Conservation (phyloP, 2,888 invertebrate genomes). For the Drosophila pegasa region DNA sequence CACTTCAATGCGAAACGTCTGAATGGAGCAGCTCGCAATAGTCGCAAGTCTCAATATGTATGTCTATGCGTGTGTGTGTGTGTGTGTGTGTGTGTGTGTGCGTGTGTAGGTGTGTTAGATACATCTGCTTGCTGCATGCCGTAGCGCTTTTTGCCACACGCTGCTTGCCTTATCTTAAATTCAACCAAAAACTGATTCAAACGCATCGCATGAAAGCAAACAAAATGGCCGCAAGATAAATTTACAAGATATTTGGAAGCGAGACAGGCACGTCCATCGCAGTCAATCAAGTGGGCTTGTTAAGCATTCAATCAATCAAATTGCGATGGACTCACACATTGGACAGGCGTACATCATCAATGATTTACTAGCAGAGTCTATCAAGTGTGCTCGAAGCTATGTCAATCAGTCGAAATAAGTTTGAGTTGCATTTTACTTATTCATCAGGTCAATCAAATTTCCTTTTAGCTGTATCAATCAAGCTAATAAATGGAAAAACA, state of each 20-base stretch:
- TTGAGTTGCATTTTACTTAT: too few relatives aligned
- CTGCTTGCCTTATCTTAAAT: not conserved
- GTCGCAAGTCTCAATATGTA: not conserved
- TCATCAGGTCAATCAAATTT: too few relatives aligned
- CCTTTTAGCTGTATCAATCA: too few relatives aligned
- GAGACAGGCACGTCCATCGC: not conserved
- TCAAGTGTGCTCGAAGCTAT: too few relatives aligned
- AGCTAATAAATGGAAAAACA: too few relatives aligned
- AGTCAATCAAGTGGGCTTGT: not conserved
- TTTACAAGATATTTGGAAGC: not conserved
- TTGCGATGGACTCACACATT: too few relatives aligned
- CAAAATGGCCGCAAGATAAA: not conserved
- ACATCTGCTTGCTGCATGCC: slow-evolving; percentile 21
- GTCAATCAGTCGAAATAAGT: too few relatives aligned
- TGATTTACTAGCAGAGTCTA: too few relatives aligned
- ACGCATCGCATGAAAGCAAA: not conserved
- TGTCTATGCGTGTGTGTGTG: slow-evolving; percentile 5
- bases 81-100: not conserved
- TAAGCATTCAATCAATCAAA: not conserved
- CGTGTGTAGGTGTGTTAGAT: not conserved
- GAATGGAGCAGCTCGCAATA: slow-evolving; percentile 8
- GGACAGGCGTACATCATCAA: too few relatives aligned
- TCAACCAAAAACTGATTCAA: not conserved
- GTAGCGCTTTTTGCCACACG: slow-evolving; percentile 7
- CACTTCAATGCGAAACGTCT: slow-evolving; percentile 62